phyloP scores from a whole-genome alignment of 2,113 vertebrate genomes.

The Natator depressus region DNA sequence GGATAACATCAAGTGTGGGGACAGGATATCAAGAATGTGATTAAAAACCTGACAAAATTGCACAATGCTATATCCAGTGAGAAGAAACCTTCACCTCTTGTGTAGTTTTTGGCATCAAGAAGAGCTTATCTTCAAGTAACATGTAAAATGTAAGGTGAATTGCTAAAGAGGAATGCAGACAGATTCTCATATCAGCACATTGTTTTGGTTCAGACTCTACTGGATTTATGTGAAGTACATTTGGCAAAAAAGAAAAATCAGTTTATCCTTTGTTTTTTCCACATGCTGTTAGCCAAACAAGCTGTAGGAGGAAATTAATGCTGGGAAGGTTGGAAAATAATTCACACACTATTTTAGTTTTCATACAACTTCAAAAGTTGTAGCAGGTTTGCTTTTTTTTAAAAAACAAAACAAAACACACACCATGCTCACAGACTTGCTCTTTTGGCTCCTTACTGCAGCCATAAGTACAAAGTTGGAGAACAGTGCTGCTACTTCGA shows the following conservation, averaged over 20 bases:
- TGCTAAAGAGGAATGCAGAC: conserved; percentile 70
- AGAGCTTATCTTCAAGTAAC: conserved; percentile 59
- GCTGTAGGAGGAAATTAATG: conserved; percentile 25
- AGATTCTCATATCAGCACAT: conserved; percentile 63
- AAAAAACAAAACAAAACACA: not conserved
- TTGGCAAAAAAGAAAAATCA: conserved; percentile 23
- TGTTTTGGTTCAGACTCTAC: conserved; percentile 50
- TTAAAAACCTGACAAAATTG: conserved; percentile 31
- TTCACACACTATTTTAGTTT: not conserved
- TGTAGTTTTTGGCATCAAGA: conserved; percentile 52
- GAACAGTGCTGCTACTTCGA: not conserved
- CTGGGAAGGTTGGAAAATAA: not conserved
- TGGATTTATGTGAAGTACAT: conserved; percentile 20
- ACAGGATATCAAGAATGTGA: conserved; percentile 16
- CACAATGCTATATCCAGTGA: not conserved
- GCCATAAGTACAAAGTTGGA: not conserved
- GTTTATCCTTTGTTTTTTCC: not conserved
- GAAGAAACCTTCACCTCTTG: conserved; percentile 68
- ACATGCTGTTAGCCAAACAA: not conserved
- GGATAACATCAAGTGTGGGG: conserved; percentile 8
- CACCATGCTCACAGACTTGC: not conserved
- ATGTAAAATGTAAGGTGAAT: conserved; percentile 50
- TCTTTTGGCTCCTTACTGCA: not conserved
- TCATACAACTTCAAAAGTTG: not conserved
- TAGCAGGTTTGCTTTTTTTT: not conserved